Conservation (phyloP, 2,888 invertebrate genomes). For the Agapostemon virescens region DNA sequence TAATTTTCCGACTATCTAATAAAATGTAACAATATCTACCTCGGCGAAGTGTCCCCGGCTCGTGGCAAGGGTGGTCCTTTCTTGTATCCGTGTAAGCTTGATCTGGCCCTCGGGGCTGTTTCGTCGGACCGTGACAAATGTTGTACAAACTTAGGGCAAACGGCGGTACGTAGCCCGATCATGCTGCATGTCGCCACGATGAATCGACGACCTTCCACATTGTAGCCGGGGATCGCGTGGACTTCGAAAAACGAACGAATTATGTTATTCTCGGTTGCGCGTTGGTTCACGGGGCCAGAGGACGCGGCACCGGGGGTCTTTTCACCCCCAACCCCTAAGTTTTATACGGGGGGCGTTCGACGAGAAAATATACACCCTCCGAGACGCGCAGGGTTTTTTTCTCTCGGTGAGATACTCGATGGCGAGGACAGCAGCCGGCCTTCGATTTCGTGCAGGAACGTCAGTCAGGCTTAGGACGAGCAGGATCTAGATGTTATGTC, state of each 20-base stretch:
- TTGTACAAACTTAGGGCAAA: slow-evolving; percentile 65
- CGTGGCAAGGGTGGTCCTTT: slow-evolving; percentile 22
- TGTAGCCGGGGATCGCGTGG: slow-evolving; percentile 77
- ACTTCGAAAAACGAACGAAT: slow-evolving; percentile 68
- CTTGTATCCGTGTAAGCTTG: slow-evolving; percentile 32
- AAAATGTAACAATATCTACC: slow-evolving; percentile 31
- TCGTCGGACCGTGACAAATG: slow-evolving; percentile 69
- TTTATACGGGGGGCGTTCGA: slow-evolving; percentile 52
- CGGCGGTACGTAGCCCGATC: slow-evolving; percentile 67
- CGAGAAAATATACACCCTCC: slow-evolving; percentile 59
- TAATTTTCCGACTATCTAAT: no score
- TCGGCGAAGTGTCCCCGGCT: background rate
- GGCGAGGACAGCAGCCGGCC: slow-evolving; percentile 68
- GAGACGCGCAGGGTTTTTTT: slow-evolving; percentile 18
- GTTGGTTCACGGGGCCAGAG: background rate
- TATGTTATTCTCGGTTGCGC: slow-evolving; percentile 65
- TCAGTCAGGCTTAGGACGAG: slow-evolving; percentile 77
- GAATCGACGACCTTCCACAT: slow-evolving; percentile 71
- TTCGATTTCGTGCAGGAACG: slow-evolving; percentile 74
- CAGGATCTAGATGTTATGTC: slow-evolving; percentile 74
- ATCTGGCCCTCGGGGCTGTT: slow-evolving; percentile 8
- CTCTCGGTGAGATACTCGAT: slow-evolving; percentile 55
- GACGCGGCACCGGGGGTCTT: background rate
- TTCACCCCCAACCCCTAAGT: background rate
- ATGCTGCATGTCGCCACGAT: slow-evolving; percentile 68